Evolutionary conservation across 23 tunicate genomes (phyloP).

Genomic region (Diplosoma virens): DNA sequence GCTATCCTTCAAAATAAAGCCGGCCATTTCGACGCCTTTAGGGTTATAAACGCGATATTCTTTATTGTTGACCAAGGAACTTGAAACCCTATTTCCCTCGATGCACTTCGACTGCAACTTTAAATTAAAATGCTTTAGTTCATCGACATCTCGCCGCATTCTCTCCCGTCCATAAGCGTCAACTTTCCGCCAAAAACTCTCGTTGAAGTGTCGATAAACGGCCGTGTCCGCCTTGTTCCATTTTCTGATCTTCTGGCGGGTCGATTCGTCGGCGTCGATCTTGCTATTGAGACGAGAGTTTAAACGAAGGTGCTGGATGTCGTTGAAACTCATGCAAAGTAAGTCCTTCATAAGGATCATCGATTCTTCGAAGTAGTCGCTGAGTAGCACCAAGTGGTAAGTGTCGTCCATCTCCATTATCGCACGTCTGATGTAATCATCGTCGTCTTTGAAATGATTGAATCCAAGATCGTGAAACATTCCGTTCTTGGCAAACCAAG

Average conservation of each 20-base stretch:
- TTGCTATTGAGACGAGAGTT: constrained; percentile 24
- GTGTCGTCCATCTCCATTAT: constrained; percentile 38
- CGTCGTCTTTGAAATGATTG: constrained; percentile 56
- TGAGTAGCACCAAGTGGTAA: constrained; percentile 53
- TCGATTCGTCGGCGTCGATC: background rate
- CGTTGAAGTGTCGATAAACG: constrained; percentile 49
- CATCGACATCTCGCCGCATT: constrained; percentile 47
- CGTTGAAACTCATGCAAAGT: constrained; percentile 48
- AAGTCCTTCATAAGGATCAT: constrained; percentile 57
- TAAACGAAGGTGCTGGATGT: constrained; percentile 26
- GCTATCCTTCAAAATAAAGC: constrained; percentile 53
- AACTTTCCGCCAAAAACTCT: constrained; percentile 73
- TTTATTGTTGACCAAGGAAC: constrained; percentile 18
- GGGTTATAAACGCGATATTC: constrained; percentile 50
- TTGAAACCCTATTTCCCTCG: constrained; percentile 47
- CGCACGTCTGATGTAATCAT: constrained; percentile 41
- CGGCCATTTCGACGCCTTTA: constrained; percentile 53
- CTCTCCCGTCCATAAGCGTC: constrained; percentile 49
- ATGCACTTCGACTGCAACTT: constrained; percentile 43
- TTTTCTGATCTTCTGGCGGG: constrained; percentile 17
- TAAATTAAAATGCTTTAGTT: constrained; percentile 34
- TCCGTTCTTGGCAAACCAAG: constrained; percentile 84
- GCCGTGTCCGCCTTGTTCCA: constrained; percentile 77
- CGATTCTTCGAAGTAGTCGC: constrained; percentile 73
- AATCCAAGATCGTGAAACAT: constrained; percentile 74